A percentile compares a stretch with the other conserved stretches of the same genome.
Evolutionary conservation across 1,140 invertebrate genomes (phyloP).

Genomic region (Apis mellifera): Amel_HAv3.1 CM009932.2:2442501-2443000

Average conservation of each 20-base stretch:
- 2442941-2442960: no score
- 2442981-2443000: no score
- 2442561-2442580: no score
- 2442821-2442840: background rate
- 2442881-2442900: background rate
- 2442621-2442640: no score
- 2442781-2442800: background rate
- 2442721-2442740: background rate
- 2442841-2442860: background rate
- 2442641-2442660: no score
- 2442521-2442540: no score
- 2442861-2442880: conserved; percentile 2
- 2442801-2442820: background rate
- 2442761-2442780: background rate
- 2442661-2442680: background rate
- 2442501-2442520: background rate
- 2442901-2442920: background rate
- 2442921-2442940: no score
- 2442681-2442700: background rate
- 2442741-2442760: background rate
- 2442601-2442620: no score
- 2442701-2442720: background rate
- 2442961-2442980: no score
- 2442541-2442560: background rate
- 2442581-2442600: no score